phyloP scores from a whole-genome alignment of 2,113 vertebrate genomes.

The Zeus faber region DNA sequence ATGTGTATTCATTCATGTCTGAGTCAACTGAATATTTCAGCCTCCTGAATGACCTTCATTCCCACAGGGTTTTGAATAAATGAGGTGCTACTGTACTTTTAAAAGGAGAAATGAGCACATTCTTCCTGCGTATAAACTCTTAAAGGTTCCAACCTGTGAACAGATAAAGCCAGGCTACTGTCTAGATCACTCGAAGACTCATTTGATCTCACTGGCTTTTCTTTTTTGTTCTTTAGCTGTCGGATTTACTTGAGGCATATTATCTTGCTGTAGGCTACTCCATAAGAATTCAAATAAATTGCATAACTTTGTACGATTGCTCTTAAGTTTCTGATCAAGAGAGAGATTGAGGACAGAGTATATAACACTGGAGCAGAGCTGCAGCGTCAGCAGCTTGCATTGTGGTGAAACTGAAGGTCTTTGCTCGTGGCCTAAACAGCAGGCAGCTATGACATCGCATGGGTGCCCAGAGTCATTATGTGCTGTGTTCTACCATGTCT shows the following conservation, averaged over 20 bases:
- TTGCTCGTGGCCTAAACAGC: conserved; percentile 47
- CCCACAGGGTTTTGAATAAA: no score
- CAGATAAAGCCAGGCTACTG: conserved; percentile 1
- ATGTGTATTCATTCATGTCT: no score
- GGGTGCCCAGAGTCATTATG: conserved; percentile 63
- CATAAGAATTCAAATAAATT: no score
- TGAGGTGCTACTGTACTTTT: no score
- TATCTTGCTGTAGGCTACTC: conserved; percentile 23
- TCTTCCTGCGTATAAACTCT: no score
- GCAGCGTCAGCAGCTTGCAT: conserved; percentile 58
- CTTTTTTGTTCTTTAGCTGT: conserved; percentile 30
- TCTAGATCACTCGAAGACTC: neutral
- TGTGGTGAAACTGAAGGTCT: conserved; percentile 44
- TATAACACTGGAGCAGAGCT: conserved; percentile 36
- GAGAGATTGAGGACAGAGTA: conserved; percentile 51
- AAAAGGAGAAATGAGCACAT: no score
- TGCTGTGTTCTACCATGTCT: conserved; percentile 29
- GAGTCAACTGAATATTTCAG: no score
- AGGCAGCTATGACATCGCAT: conserved; percentile 46
- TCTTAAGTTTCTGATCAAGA: conserved; percentile 45
- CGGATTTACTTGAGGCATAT: conserved; percentile 39
- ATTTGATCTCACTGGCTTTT: conserved; percentile 6
- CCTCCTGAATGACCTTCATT: no score
- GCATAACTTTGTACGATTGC: conserved; percentile 49
- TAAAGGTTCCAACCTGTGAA: no score